Evolutionary conservation across 2,797 vertebrate species (phyloP).

Genomic region (Rallus crepitans): DNA sequence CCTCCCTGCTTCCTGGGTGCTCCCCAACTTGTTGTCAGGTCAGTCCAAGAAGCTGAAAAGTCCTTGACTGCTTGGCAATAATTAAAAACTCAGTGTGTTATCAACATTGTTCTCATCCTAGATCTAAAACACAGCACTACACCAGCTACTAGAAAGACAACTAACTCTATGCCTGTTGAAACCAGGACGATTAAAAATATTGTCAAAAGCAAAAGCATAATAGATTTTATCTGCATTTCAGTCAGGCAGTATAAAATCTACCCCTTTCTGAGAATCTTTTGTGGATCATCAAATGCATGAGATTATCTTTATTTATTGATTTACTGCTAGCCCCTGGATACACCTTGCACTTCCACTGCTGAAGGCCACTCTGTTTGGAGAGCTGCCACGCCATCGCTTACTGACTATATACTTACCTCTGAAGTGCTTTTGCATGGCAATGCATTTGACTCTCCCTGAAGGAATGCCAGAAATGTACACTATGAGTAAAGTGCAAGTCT

Average conservation of each 20-base stretch:
- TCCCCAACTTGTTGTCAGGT: too few species aligned
- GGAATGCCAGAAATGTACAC: background rate
- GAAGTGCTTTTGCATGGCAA: background rate
- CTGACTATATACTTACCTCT: rapidly evolving
- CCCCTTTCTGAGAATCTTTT: background rate
- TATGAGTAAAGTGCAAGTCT: background rate
- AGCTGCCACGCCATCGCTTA: background rate
- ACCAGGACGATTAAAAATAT: background rate
- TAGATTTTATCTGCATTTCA: background rate
- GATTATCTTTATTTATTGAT: background rate
- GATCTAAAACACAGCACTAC: too few species aligned
- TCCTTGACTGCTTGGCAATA: too few species aligned
- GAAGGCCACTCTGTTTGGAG: background rate
- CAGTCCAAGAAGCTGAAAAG: too few species aligned
- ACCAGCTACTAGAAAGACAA: too few species aligned
- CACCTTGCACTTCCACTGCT: background rate
- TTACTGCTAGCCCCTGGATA: background rate
- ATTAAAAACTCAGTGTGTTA: too few species aligned
- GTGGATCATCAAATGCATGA: background rate
- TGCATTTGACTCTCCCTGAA: background rate
- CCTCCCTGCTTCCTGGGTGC: too few species aligned
- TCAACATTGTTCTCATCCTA: too few species aligned
- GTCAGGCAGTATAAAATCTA: background rate
- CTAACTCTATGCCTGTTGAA: too few species aligned
- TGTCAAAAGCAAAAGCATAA: background rate